Percentiles rank a stretch among this genome's conserved stretches.
Conservation (phyloP, 2,888 invertebrate species). For the Thalpophila matura region DNA sequence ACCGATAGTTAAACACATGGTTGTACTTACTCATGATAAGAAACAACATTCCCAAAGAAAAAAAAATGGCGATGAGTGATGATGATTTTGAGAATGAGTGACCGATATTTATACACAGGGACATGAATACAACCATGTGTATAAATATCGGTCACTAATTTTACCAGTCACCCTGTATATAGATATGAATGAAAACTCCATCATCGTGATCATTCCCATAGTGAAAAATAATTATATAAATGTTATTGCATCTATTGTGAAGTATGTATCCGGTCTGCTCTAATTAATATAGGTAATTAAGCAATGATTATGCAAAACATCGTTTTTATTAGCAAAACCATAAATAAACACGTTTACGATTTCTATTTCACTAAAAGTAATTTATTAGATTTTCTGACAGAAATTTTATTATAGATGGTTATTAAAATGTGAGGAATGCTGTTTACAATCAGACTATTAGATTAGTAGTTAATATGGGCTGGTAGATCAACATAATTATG, state of each 20-base stretch:
- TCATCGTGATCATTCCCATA: no score
- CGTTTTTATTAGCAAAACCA: not conserved
- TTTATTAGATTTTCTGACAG: conserved; percentile 10
- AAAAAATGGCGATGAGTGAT: no score
- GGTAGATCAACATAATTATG: no score
- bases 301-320: not conserved
- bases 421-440: conserved; percentile 7
- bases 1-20: no score
- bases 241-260: not conserved
- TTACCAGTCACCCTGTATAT: no score
- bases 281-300: conserved; percentile 14
- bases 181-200: not conserved
- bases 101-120: no score
- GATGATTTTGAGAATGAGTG: no score
- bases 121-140: no score
- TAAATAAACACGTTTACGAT: not conserved
- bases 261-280: not conserved
- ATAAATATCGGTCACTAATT: no score
- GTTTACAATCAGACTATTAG: not conserved
- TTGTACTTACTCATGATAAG: no score
- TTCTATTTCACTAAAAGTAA: not conserved
- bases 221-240: no score
- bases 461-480: not conserved
- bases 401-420: not conserved
- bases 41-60: no score